Percentiles rank a stretch among this genome's conserved stretches.
Conservation (phyloP, 2,888 invertebrate species). For the Scaptomyza polygonia region DNA sequence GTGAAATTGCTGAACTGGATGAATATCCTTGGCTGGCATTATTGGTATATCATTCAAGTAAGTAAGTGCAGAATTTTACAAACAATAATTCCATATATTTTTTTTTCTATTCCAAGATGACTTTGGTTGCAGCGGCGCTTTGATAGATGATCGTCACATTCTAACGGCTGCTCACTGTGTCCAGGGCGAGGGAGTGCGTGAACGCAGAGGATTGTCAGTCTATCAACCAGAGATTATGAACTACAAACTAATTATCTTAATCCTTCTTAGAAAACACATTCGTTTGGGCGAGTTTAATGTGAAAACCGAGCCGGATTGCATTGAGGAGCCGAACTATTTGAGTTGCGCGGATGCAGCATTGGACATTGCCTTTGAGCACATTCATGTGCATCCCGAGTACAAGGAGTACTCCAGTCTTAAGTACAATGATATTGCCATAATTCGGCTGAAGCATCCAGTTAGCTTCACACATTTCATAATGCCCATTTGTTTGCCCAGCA, state of each 20-base stretch:
- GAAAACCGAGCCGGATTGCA: slow-evolving; percentile 87
- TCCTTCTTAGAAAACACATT: slow-evolving; percentile 82
- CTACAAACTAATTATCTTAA: not conserved
- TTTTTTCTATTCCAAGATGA: slow-evolving; percentile 71
- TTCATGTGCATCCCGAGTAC: slow-evolving; percentile 88
- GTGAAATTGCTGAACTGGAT: slow-evolving; percentile 87
- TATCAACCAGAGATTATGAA: not conserved
- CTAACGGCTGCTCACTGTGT: slow-evolving; percentile 88
- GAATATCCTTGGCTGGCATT: slow-evolving; percentile 88
- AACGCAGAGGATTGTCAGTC: slow-evolving; percentile 86
- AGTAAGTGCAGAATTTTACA: slow-evolving; percentile 40
- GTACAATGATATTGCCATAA: slow-evolving; percentile 86
- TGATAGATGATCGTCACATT: slow-evolving; percentile 86
- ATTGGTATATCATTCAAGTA: slow-evolving; percentile 86
- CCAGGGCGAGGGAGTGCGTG: slow-evolving; percentile 84
- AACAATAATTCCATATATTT: not conserved
- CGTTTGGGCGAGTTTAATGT: slow-evolving; percentile 89
- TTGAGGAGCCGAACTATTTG: slow-evolving; percentile 82
- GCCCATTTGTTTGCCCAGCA: slow-evolving; percentile 86
- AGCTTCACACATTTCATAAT: slow-evolving; percentile 86
- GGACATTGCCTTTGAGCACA: slow-evolving; percentile 87
- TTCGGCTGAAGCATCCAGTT: slow-evolving; percentile 78
- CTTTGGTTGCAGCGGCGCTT: slow-evolving; percentile 87
- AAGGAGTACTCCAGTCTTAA: slow-evolving; percentile 85
- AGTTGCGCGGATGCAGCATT: slow-evolving; percentile 88